A percentile compares a stretch with the other conserved stretches of the same genome.
phyloP scores from a whole-genome alignment of 2,797 vertebrate genomes.

The Pelobates cultripes region DNA sequence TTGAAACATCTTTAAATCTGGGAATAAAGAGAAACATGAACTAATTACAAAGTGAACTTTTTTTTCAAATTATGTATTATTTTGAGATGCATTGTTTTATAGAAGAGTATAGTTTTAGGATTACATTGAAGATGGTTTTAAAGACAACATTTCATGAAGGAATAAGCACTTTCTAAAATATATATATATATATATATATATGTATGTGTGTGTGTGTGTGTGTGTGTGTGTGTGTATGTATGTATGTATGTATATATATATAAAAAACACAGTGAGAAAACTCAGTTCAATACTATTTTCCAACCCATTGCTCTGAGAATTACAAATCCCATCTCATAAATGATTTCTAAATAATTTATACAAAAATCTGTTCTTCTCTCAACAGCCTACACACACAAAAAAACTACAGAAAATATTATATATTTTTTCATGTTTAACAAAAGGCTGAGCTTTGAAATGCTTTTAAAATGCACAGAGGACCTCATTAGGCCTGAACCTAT shows the following conservation, averaged over 20 bases:
- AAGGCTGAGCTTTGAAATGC: constrained; percentile 27
- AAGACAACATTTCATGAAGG: background rate
- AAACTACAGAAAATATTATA: constrained; percentile 34
- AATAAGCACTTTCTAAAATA: background rate
- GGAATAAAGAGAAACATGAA: too few species aligned
- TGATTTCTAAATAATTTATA: constrained; percentile 53
- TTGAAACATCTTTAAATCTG: too few species aligned
- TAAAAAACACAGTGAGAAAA: background rate
- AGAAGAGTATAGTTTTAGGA: too few species aligned
- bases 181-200: too few species aligned
- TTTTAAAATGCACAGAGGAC: constrained; percentile 26
- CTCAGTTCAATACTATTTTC: constrained; percentile 33
- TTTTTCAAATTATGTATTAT: too few species aligned
- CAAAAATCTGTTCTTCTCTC: constrained; percentile 48
- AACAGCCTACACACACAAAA: constrained; percentile 29
- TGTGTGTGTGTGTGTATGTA: too few species aligned
- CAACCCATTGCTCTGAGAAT: constrained; percentile 38
- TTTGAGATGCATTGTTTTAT: too few species aligned
- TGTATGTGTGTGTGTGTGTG: too few species aligned
- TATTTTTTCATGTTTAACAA: constrained; percentile 21
- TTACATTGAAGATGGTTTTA: background rate
- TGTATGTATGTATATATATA: too few species aligned
- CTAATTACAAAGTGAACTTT: too few species aligned
- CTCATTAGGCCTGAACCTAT: constrained; percentile 13
- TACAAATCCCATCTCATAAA: constrained; percentile 50